phyloP scores from a whole-genome alignment of 2,113 vertebrate species.

The Myanophis thanlyinensis region DNA sequence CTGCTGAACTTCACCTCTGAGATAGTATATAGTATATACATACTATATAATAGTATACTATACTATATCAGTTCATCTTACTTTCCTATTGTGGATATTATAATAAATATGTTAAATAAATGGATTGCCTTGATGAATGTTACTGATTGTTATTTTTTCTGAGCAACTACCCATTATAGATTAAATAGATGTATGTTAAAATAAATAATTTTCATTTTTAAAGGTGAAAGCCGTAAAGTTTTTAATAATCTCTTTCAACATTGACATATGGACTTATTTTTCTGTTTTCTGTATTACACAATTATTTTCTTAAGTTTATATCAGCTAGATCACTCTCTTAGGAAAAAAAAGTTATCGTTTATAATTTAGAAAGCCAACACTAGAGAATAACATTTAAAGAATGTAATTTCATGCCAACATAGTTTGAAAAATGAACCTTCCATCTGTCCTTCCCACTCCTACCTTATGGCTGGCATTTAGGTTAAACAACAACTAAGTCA shows the following conservation, averaged over 20 bases:
- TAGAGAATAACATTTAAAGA: conserved; percentile 59
- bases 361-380: conserved; percentile 48
- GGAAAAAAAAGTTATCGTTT: conserved; percentile 48
- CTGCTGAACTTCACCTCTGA: too few species aligned
- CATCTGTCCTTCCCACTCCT: conserved; percentile 59
- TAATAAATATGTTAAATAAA: background rate
- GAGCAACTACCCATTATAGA: background rate
- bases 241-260: conserved; percentile 19
- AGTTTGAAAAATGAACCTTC: conserved; percentile 58
- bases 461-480: conserved; percentile 62
- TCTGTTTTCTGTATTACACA: conserved; percentile 33
- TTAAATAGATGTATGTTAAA: background rate
- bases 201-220: background rate
- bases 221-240: conserved; percentile 3
- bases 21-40: too few species aligned
- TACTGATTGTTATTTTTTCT: background rate
- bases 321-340: conserved; percentile 33
- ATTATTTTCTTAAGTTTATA: conserved; percentile 35
- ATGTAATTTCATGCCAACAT: conserved; percentile 46
- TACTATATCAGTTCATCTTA: background rate
- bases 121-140: background rate
- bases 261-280: conserved; percentile 12
- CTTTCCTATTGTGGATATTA: background rate
- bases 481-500: conserved; percentile 55
- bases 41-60: too few species aligned